These are phyloP conservation scores for Dascillus cervinus DNA, from an alignment of 2,888 invertebrate species.

Conservation along the genomic window DNA sequence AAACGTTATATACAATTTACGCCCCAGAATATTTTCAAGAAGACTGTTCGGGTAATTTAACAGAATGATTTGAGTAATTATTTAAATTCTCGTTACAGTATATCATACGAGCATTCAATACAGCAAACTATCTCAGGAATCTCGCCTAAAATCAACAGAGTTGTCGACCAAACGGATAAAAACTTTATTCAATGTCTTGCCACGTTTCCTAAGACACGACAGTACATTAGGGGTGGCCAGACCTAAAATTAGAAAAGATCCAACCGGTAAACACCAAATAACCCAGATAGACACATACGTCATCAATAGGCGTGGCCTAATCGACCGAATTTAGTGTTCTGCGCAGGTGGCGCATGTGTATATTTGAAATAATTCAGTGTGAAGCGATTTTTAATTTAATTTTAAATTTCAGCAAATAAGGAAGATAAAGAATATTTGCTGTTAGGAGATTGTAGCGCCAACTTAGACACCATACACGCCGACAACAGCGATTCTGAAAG, in stretches of 20 bases:
- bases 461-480: too few relatives aligned
- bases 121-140: slow-evolving; percentile 29
- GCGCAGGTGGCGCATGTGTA: too few relatives aligned
- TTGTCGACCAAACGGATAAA: slow-evolving; percentile 16
- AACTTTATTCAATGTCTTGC: slow-evolving; percentile 23
- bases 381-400: too few relatives aligned
- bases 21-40: slow-evolving; percentile 44
- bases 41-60: slow-evolving; percentile 14
- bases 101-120: slow-evolving; percentile 29
- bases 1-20: slow-evolving; percentile 46
- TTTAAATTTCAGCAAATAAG: slow-evolving; percentile 35
- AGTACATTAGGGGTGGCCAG: slow-evolving; percentile 4
- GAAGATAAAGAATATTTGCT: slow-evolving; percentile 54
- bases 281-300: too few relatives aligned
- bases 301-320: too few relatives aligned
- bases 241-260: slow-evolving; percentile 6
- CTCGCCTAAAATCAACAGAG: slow-evolving; percentile 5
- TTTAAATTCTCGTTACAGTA: too few relatives aligned
- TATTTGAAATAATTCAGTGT: too few relatives aligned
- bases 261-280: too few relatives aligned
- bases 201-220: slow-evolving; percentile 19
- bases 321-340: too few relatives aligned
- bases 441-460: slow-evolving; percentile 48
- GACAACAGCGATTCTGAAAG: slow-evolving; percentile 34
- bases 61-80: too few relatives aligned